Evolutionary conservation across 2,113 vertebrate species (phyloP).

Genomic region (Eira barbara): DNA sequence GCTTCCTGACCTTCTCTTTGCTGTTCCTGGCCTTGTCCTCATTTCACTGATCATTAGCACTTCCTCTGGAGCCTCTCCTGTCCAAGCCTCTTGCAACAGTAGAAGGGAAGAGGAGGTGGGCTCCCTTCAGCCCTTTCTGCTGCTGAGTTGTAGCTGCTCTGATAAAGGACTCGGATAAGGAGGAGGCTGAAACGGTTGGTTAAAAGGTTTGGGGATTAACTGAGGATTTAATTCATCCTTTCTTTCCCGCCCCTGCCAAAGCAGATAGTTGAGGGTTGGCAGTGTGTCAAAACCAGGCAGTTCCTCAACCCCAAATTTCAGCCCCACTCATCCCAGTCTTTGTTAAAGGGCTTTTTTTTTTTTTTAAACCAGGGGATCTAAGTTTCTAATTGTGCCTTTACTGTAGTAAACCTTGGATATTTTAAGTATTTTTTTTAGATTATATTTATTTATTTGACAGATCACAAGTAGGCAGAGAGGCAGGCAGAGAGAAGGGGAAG

Average conservation of each 20-base stretch:
- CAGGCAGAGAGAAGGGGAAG: too few species aligned
- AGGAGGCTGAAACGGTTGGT: not conserved
- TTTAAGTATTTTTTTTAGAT: too few species aligned
- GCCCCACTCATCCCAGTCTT: not conserved
- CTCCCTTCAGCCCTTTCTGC: not conserved
- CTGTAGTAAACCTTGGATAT: not conserved
- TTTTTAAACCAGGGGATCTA: slow-evolving; percentile 34
- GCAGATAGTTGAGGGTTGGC: slow-evolving; percentile 44
- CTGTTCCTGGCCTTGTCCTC: not conserved
- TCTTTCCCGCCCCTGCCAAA: not conserved
- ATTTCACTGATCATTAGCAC: slow-evolving; percentile 25
- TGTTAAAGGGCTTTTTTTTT: slow-evolving; percentile 14
- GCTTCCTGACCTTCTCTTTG: not conserved
- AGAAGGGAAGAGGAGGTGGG: not conserved
- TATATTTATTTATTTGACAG: too few species aligned
- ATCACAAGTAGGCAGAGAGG: too few species aligned
- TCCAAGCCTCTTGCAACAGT: not conserved
- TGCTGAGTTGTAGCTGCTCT: not conserved
- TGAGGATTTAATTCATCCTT: slow-evolving; percentile 43
- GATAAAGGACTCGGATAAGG: not conserved
- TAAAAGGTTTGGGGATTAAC: not conserved
- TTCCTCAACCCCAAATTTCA: slow-evolving; percentile 14
- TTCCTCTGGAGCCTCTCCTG: not conserved
- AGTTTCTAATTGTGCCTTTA: slow-evolving; percentile 36
- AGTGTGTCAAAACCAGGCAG: slow-evolving; percentile 40